Evolutionary conservation across 1,140 invertebrate genomes (phyloP).

Genomic region (Hylaeus volcanicus): DNA sequence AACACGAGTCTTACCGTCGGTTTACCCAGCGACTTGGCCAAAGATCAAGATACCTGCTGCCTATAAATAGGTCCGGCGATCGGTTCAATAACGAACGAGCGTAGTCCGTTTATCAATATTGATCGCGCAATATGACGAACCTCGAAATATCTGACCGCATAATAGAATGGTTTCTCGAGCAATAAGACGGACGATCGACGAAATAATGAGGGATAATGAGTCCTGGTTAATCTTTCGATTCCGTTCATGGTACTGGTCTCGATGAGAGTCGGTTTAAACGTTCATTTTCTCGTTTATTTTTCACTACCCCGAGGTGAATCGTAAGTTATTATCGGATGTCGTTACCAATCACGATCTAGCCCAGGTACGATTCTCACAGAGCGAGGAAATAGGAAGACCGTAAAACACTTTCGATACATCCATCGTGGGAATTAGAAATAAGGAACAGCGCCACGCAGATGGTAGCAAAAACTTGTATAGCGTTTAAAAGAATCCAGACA

Average conservation of each 20-base stretch:
- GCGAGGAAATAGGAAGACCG: no score
- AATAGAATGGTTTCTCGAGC: constrained; percentile 20
- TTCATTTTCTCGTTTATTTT: background rate
- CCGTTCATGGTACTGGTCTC: background rate
- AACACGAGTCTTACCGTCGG: constrained; percentile 33
- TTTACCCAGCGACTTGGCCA: constrained; percentile 33
- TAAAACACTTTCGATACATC: no score
- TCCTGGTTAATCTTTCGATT: background rate
- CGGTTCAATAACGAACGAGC: constrained; percentile 30
- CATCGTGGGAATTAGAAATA: no score
- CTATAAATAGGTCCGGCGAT: constrained; percentile 44
- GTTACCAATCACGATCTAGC: no score
- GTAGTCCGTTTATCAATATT: constrained; percentile 39
- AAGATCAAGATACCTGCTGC: constrained; percentile 42
- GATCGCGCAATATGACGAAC: constrained; percentile 34
- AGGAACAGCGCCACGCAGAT: no score
- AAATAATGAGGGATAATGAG: background rate
- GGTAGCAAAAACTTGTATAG: no score
- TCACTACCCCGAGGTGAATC: no score
- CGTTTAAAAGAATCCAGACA: no score
- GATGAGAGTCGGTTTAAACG: no score
- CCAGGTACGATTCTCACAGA: no score
- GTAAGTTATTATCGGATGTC: no score
- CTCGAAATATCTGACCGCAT: constrained; percentile 28
- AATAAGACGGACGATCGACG: background rate